Evolutionary conservation across 2,797 vertebrate genomes (phyloP).

Genomic region (Sebastes iracundus): DNA sequence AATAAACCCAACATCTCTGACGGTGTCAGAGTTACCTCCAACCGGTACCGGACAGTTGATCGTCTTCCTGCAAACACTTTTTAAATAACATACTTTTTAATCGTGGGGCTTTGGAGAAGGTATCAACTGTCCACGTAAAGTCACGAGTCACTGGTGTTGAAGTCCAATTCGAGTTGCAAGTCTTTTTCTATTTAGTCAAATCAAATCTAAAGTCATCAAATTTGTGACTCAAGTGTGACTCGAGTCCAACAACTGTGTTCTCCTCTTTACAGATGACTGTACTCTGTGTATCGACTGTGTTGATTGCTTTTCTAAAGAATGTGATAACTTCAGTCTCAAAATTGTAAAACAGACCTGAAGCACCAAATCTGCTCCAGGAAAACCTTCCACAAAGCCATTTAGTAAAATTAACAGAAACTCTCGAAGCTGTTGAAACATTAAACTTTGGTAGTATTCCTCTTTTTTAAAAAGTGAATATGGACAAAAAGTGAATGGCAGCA

Average conservation of each 20-base stretch:
- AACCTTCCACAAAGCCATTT: not conserved
- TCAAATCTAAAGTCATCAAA: not conserved
- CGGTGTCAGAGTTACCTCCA: no score
- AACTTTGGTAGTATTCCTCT: not conserved
- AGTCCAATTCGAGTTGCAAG: not conserved
- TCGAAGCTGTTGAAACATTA: not conserved
- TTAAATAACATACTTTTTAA: not conserved
- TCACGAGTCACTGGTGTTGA: not conserved
- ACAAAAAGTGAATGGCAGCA: not conserved
- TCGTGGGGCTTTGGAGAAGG: not conserved
- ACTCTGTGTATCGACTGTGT: not conserved
- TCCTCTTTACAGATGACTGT: conserved; percentile 12
- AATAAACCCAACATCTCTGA: no score
- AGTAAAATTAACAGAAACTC: not conserved
- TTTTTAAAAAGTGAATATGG: not conserved
- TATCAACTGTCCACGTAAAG: not conserved
- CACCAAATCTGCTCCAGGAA: not conserved
- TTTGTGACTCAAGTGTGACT: not conserved
- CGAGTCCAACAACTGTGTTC: not conserved
- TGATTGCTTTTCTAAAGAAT: not conserved
- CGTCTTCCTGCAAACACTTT: no score
- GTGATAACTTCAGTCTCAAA: not conserved
- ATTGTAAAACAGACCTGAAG: not conserved
- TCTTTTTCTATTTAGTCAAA: not conserved
- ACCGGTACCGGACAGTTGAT: no score